Conservation (phyloP, 2,888 invertebrate genomes). For the Ommatoiulus sabulosus region DNA sequence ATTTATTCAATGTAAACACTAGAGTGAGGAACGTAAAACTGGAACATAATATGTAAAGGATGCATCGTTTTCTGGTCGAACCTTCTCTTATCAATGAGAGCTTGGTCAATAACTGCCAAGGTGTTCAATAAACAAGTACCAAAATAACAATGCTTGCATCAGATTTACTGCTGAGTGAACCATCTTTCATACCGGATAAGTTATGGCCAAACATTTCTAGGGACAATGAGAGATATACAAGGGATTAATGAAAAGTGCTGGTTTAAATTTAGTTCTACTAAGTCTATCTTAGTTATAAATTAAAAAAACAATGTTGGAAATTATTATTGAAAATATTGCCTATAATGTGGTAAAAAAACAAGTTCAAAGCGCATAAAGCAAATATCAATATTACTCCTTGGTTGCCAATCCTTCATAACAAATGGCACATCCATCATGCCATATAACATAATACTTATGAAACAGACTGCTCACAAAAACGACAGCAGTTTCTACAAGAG, state of each 20-base stretch:
- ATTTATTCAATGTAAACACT: conserved; percentile 27
- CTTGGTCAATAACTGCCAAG: not conserved
- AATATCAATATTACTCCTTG: no score
- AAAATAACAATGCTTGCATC: conserved; percentile 45
- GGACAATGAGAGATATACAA: conserved; percentile 21
- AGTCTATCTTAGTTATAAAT: not conserved
- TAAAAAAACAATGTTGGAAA: no score
- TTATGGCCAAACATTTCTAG: conserved; percentile 50
- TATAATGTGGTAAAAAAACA: no score
- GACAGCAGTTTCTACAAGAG: no score
- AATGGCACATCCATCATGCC: no score
- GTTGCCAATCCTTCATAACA: no score
- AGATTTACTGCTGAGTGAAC: conserved; percentile 38
- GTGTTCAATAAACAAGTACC: conserved; percentile 8
- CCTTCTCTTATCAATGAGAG: conserved; percentile 12
- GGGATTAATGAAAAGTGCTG: not conserved
- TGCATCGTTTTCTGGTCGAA: conserved; percentile 34
- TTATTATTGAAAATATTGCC: no score
- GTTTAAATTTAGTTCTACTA: not conserved
- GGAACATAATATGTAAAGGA: not conserved
- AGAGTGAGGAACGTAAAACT: not conserved
- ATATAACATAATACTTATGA: no score
- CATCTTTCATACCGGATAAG: not conserved
- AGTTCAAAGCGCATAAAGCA: no score
- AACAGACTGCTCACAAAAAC: no score